Evolutionary conservation across 2,113 vertebrate genomes (phyloP).

Genomic region (Sclerurus mexicanus): DNA sequence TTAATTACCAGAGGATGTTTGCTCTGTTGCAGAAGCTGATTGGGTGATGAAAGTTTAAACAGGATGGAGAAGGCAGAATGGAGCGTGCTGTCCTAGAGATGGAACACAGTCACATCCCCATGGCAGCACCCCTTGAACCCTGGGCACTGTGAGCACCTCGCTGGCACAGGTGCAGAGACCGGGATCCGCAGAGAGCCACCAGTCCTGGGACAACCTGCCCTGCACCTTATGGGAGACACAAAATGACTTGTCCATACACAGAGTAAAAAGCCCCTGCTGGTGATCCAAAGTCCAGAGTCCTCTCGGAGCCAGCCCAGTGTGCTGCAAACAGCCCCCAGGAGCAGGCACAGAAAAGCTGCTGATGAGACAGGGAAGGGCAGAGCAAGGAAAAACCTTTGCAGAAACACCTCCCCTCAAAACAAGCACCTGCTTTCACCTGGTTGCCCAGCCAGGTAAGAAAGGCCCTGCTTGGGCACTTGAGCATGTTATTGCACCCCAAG

Average conservation of each 20-base stretch:
- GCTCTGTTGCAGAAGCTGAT: not conserved
- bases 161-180: not conserved
- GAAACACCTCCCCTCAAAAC: not conserved
- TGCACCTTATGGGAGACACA: not conserved
- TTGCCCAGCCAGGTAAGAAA: not conserved
- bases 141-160: fast-evolving
- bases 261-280: not conserved
- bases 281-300: not conserved
- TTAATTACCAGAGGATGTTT: not conserved
- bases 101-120: not conserved
- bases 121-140: not conserved
- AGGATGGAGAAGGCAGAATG: not conserved
- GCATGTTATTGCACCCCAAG: not conserved
- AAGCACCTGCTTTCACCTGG: not conserved
- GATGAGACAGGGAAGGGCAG: not conserved
- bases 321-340: not conserved
- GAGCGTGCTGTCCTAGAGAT: not conserved
- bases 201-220: not conserved
- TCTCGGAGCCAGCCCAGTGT: fast-evolving
- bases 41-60: constrained; percentile 7
- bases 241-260: not conserved
- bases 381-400: not conserved
- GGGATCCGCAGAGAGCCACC: not conserved
- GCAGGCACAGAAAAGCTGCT: fast-evolving
- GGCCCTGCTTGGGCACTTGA: not conserved